Evolutionary conservation across 2,113 vertebrate species (phyloP), one percentile per base, ranked within the genome.

Genomic region (Tringa solitaria): DNA sequence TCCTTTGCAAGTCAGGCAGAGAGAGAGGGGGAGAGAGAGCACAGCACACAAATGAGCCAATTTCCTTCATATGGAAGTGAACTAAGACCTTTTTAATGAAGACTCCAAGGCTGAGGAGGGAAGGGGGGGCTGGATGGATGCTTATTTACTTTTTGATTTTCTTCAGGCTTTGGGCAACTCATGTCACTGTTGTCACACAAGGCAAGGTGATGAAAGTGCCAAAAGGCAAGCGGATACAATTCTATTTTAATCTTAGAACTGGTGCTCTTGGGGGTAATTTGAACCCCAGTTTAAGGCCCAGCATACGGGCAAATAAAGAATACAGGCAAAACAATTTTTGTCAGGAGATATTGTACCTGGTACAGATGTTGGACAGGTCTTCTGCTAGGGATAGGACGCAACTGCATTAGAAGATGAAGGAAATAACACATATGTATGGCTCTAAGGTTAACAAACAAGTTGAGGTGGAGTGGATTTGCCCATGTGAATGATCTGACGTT

Each of bases 41-140:
- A 39, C n/a, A 89, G 56, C 23, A 75, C 61, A 97, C 94, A 97
- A 97, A 89, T 87, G 73, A 94, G 83, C 61, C 43, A 48, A 88
- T 86, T 96, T 67, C 72, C 82, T 93, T 97, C 80, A 53, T 45
- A 87, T 79, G 70, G 75, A 96, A 93, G 89, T 77, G 87, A 93
- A 91, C 93, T 90, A 97, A 96, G 77, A 87, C 87, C 84, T 81
- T 95, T 97, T 89, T 95, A 96, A 95, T 89, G 93, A 97, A 91
- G 74, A 73, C 68, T 94, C 65, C 67, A 89, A 88, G 80, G 59
- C 65, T 0, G 0, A 32, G 20, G 46, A 85, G 32, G 61, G 63
- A 32, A 30, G 28, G 3, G 19, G 27, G 69, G 21, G 18, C 12
- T 74, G 37, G 37, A 14, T 37, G n/a, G 45, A 86, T 82, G 56